Evolutionary conservation across 2,888 invertebrate species (phyloP).

Genomic region (Phyllotreta striolata): DNA sequence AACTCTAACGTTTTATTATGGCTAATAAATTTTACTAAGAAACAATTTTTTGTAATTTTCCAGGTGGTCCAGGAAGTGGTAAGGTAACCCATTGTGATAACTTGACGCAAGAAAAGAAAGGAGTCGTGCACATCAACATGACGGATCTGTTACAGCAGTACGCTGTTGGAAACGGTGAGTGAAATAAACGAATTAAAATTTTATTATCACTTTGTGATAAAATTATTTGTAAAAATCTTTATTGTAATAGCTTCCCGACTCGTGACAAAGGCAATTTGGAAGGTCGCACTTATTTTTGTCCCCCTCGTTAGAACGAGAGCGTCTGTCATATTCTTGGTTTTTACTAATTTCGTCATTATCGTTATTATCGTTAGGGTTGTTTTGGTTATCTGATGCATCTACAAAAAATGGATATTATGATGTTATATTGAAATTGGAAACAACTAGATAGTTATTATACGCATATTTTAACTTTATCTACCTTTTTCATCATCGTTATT

Average conservation of each 20-base stretch:
- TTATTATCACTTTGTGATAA: neutral
- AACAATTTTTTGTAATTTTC: conserved; percentile 31
- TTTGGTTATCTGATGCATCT: neutral
- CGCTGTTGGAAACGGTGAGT: conserved; percentile 84
- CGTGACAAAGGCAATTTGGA: no score
- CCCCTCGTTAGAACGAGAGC: no score
- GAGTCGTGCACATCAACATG: conserved; percentile 90
- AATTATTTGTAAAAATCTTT: conserved; percentile 1
- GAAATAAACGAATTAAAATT: conserved; percentile 19
- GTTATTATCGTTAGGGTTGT: neutral
- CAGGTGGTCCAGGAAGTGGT: conserved; percentile 95
- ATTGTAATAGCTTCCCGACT: neutral
- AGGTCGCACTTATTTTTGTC: no score
- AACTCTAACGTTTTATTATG: neutral
- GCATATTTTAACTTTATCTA: neutral
- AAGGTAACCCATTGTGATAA: conserved; percentile 98
- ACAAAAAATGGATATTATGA: no score
- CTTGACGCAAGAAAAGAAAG: conserved; percentile 84
- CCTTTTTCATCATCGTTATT: neutral
- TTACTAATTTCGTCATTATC: neutral
- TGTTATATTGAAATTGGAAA: no score
- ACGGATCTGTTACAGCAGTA: conserved; percentile 89
- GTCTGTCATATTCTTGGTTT: neutral
- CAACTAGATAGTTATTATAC: no score
- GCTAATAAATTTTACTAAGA: neutral